phyloP scores from a whole-genome alignment of 2,797 vertebrate species.

The Cyclopterus lumpus region DNA sequence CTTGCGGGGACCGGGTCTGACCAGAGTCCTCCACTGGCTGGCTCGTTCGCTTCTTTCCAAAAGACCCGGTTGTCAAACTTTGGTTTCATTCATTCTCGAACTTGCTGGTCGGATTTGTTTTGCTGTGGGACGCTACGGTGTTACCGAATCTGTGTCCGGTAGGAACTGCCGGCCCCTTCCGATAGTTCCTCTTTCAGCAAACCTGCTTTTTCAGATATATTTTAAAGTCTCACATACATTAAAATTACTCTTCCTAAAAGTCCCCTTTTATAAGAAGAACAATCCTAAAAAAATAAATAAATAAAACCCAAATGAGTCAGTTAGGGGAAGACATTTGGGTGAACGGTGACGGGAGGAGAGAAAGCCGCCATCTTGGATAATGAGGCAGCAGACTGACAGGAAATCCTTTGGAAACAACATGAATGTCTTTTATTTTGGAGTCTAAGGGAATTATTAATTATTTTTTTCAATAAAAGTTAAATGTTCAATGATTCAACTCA shows the following conservation, averaged over 20 bases:
- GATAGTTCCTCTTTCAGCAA: constrained; percentile 6
- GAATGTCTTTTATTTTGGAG: neutral
- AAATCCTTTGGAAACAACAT: neutral
- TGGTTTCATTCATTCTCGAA: neutral
- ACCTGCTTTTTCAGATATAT: neutral
- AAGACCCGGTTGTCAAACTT: neutral
- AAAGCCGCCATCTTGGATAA: neutral
- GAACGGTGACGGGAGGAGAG: neutral
- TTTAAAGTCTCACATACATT: neutral
- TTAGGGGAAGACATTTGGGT: neutral
- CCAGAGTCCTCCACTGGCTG: neutral
- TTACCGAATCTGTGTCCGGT: constrained; percentile 32
- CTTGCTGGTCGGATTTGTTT: constrained; percentile 14
- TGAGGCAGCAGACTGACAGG: neutral
- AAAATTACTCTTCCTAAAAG: neutral
- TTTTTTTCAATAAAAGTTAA: neutral
- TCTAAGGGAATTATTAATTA: neutral
- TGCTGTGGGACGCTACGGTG: constrained; percentile 38
- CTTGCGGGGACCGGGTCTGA: neutral
- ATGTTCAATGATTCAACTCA: neutral
- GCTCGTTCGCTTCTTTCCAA: neutral
- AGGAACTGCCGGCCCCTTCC: neutral
- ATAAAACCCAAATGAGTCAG: neutral
- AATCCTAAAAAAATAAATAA: neutral
- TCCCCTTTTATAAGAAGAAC: neutral